Evolutionary conservation across 53 echinoderm and acorn worm genomes (phyloP).

Genomic region (Mesocentrotus franciscanus): DNA sequence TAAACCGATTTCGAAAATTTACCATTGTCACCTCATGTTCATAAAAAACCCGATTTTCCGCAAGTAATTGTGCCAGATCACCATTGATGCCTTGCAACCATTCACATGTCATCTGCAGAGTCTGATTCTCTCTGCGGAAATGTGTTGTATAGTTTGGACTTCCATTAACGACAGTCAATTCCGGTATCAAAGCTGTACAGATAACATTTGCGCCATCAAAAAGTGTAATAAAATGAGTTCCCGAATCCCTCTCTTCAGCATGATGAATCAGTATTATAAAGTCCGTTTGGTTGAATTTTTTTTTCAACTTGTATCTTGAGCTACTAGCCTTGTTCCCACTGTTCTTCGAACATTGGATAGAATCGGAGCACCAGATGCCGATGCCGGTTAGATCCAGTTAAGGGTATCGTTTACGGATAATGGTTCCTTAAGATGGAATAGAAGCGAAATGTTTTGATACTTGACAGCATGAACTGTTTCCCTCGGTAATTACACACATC

Average conservation of each 20-base stretch:
- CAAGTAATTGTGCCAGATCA: neutral
- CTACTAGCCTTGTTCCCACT: neutral
- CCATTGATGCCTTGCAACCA: neutral
- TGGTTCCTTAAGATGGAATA: too few relatives aligned
- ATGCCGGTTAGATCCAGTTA: neutral
- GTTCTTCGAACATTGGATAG: neutral
- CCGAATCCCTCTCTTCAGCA: neutral
- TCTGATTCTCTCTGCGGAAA: neutral
- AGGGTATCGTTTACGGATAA: too few relatives aligned
- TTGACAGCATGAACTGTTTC: neutral
- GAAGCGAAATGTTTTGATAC: neutral
- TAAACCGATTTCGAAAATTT: neutral
- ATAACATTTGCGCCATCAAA: neutral
- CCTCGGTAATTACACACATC: neutral
- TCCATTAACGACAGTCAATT: neutral
- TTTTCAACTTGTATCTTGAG: neutral
- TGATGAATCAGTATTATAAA: neutral
- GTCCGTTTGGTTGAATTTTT: neutral
- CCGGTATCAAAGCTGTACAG: constrained; percentile 12
- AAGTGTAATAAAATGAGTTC: neutral
- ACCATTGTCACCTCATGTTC: neutral
- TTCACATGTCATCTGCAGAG: neutral
- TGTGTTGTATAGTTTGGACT: neutral
- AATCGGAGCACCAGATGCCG: neutral
- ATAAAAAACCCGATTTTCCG: neutral